Base-by-base conservation (phyloP, 2,888 invertebrate species). In the Drosophila fungiperda region DNA sequence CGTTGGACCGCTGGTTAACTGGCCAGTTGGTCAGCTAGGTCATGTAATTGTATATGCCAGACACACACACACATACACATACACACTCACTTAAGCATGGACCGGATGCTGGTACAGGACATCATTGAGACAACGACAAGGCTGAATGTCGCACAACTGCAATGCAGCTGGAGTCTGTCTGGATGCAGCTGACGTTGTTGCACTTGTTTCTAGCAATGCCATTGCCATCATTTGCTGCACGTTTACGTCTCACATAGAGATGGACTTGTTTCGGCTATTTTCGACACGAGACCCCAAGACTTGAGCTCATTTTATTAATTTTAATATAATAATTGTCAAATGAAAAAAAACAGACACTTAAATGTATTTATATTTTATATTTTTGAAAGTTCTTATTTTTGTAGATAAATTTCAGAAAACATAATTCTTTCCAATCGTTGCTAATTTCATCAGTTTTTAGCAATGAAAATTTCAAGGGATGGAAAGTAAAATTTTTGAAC, bases 41-140 rank as follows among this genome's bases (percentile, higher is more conserved):
- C 81, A 77, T 87, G 80, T 87, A 87, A 87, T 87, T 83, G 85
- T 78, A 83, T 73, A 82, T 75, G 69, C 58, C 64, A 68, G 54
- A 73, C 72, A 68, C 59, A 57, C 71, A 67, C 58, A 66, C 50
- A 59, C 65, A 68, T 61, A 32, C 9, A 50, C 49, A 64, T 45
- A 49, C 17, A 35, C 58, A 26, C n/a, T 48, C 32, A 55, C 48
- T 53, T 40, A 36, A 11, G 33, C 35, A 2, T 6, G n/a, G 62
- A 33, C 73, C 73, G 78, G 80, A 76, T 60, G 73, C 76, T 68
- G 68, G 57, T 68, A 38, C 68, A 80, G 72, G 68, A 80, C 80
- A 76, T 66, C 65, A 78, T 66, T 78, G 78, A 80, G 80, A 80
- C 72, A 72, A 72, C 72, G 64, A 65, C 80, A 75, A 66, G 48